Evolutionary conservation across 2,797 vertebrate species (phyloP).

Genomic region (Diglossa cyanea): DNA sequence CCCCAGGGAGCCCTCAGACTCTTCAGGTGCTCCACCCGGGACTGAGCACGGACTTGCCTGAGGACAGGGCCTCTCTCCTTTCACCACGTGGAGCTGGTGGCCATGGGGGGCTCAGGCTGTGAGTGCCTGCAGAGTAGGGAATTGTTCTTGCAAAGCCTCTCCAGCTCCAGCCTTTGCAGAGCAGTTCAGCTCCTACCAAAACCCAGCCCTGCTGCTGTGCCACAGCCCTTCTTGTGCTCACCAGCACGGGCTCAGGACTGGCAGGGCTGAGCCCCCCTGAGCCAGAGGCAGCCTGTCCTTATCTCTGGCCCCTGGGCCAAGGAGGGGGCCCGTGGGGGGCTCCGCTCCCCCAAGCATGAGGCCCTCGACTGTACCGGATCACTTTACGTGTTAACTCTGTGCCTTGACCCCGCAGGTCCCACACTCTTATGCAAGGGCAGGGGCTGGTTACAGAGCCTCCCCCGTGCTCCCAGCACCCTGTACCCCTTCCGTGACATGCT

Average conservation of each 20-base stretch:
- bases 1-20: neutral
- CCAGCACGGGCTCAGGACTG: neutral
- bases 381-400: slow-evolving; percentile 58
- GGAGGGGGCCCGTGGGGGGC: neutral
- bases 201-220: neutral
- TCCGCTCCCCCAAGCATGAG: neutral
- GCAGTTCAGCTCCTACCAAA: neutral
- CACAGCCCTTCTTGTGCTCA: neutral
- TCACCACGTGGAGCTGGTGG: neutral
- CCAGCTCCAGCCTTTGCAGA: slow-evolving; percentile 7
- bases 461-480: neutral
- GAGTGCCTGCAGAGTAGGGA: neutral
- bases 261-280: neutral
- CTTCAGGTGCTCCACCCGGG: neutral
- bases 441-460: neutral
- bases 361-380: neutral
- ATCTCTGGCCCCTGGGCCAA: neutral
- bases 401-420: slow-evolving; percentile 69
- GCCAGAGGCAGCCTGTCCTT: neutral
- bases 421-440: slow-evolving; percentile 56
- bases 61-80: neutral
- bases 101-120: neutral
- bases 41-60: neutral
- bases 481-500: neutral
- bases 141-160: neutral